phyloP scores from a whole-genome alignment of 2,113 vertebrate species.

The Cyprinodon brontotheroides region DNA sequence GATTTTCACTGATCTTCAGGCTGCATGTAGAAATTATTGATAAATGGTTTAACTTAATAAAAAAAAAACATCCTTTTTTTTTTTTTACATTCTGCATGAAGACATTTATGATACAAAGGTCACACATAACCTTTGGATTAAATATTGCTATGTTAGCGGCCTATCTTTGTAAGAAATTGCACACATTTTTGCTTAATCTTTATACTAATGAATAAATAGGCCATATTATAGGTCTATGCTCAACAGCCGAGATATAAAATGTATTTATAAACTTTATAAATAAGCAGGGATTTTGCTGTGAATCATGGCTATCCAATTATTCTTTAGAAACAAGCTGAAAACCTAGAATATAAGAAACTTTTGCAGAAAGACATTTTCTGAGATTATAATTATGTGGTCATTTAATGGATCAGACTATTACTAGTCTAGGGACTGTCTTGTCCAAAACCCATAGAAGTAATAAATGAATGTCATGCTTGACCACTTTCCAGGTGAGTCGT shows the following conservation, averaged over 20 bases:
- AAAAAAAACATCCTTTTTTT: background rate
- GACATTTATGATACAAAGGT: background rate
- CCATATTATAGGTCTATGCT: too few relatives aligned
- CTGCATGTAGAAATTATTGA: background rate
- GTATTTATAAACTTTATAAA: too few relatives aligned
- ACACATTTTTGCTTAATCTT: background rate
- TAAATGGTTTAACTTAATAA: background rate
- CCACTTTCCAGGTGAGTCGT: background rate
- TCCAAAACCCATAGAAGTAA: background rate
- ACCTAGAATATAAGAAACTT: constrained; percentile 23
- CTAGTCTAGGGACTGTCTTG: too few relatives aligned
- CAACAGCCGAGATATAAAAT: too few relatives aligned
- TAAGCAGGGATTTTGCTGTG: too few relatives aligned
- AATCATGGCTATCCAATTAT: too few relatives aligned
- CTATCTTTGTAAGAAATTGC: background rate
- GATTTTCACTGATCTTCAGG: background rate
- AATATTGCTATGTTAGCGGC: background rate
- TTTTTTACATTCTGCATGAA: background rate
- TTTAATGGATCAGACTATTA: background rate
- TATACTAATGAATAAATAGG: background rate
- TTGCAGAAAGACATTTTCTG: constrained; percentile 38
- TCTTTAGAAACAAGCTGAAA: constrained; percentile 50
- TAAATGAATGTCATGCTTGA: constrained; percentile 12
- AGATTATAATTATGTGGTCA: background rate
- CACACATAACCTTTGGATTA: background rate